Conservation (phyloP, 23 tunicate species). For the Ciona savignyi region DNA sequence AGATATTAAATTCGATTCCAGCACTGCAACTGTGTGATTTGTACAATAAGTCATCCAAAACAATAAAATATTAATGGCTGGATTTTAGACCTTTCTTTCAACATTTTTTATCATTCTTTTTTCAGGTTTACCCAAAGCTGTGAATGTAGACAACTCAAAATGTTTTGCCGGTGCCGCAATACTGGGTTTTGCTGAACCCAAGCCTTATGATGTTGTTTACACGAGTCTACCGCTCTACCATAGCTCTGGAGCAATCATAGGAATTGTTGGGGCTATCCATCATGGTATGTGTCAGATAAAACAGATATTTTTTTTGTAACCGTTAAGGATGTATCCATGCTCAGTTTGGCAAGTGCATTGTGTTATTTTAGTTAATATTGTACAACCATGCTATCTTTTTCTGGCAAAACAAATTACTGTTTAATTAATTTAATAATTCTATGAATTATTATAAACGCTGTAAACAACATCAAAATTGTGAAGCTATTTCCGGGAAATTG, state of each 20-base stretch:
- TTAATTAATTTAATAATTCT: too few species aligned
- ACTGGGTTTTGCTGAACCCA: background rate
- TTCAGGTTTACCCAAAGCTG: conserved; percentile 81
- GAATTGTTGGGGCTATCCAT: conserved; percentile 21
- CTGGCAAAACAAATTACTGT: too few species aligned
- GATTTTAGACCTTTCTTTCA: background rate
- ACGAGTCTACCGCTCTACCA: conserved; percentile 76
- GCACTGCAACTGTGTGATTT: background rate
- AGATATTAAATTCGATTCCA: too few species aligned
- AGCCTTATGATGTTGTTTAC: conserved; percentile 44
- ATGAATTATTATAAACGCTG: too few species aligned
- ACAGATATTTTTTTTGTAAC: background rate
- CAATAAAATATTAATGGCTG: too few species aligned
- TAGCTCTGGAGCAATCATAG: conserved; percentile 44
- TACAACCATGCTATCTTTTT: too few species aligned
- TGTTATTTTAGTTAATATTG: background rate
- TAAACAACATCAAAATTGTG: too few species aligned
- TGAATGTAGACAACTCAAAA: conserved; percentile 21
- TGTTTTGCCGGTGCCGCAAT: conserved; percentile 20
- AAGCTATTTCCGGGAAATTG: background rate
- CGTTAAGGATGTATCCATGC: too few species aligned
- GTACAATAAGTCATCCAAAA: background rate
- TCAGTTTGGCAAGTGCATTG: too few species aligned
- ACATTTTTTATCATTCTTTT: background rate
- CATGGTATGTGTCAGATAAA: conserved; percentile 16